Base-by-base conservation (phyloP, 1,140 invertebrate genomes). In the Caenorhabditis inopinata region DNA sequence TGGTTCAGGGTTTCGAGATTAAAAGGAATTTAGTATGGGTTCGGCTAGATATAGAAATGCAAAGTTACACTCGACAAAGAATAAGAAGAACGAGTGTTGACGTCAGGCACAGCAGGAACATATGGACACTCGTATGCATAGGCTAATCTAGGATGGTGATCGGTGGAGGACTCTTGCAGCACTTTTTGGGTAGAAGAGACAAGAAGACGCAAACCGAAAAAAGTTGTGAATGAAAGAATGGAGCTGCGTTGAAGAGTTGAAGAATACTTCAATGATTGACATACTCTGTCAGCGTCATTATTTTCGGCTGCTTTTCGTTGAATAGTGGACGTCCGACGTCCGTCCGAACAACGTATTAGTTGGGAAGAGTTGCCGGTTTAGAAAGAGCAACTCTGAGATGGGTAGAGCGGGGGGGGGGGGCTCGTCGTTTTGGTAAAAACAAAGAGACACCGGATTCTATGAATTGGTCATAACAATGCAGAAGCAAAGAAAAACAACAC, bases 281-380 rank as follows among this genome's bases (percentile, higher is more conserved):
- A 68, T 68, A 68, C 58, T 68, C 58, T 32, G 58, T 68, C 58
- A 68, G 58, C 32, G 27, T 68, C 58, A 68, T 68, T 68, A 68
- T 32, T 68, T 68, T 68, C 27, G 35, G 32, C 38, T 18, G 35
- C 27, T 21, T 68, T 18, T 68, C 16, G 32, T 21, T 68, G 58
- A 68, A n/a, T n/a, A n/a, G n/a, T n/a, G n/a, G n/a, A n/a, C n/a
- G n/a, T n/a, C n/a, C n/a, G n/a, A n/a, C n/a, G n/a, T n/a, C n/a
- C 58, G 58, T 68, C 58, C 58, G 58, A 68, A 68, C 58, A 68
- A 68, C 58, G 58, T 29, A 68, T 68, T 68, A 68, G 58, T 42
- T 42, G 5, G 38, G 27, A 25, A 1, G 58, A 68, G 27, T 29
- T 25, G n/a, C 27, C n/a, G 38, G 29, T 68, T 68, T 2, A 68